Evolutionary conservation across 2,888 invertebrate genomes (phyloP), one percentile per base, ranked within the genome.

Genomic region (Pasiphila rectangulata): DNA sequence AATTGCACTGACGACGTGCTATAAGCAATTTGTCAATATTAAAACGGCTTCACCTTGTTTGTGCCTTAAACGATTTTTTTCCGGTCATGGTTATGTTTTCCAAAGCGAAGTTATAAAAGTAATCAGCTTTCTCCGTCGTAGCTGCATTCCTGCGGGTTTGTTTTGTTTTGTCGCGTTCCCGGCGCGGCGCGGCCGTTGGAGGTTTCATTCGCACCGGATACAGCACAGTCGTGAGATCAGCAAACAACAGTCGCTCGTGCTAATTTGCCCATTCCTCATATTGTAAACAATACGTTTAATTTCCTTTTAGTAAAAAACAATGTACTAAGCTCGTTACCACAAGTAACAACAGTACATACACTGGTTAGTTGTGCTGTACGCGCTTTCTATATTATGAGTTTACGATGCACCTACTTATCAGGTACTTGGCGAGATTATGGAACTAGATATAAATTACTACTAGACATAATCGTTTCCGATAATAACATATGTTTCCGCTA

Each of bases 151-250:
- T 46, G 36, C 51, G 38, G 61, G 59, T 62, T 63, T 61, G 63
- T 67, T 67, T 54, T 57, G 63, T 64, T 46, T 61, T 57, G 52
- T 57, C 59, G 51, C 32, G 25, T 19, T 43, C 38, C 42, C 7
- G 29, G 30, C 51, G 50, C 55, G 62, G 61, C 56, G 65, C 55
- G 58, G 70, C 71, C 61, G 68, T 72, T n/a, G n/a, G 67, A 46
- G 45, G 41, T 37, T 50, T 23, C 41, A 38, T 42, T 50, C 38
- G 50, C 50, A 50, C 75, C 76, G 80, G 80, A 81, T 75, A 71
- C 71, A 56, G 51, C 58, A 57, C 61, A 62, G 60, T 60, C 74
- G 82, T 85, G 84, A 76, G 85, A 85, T 83, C 68, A 45, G 72
- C 76, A 83, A 83, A 84, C 75, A 84, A 62, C 58, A 47, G 56